Evolutionary conservation across 2,797 vertebrate genomes (phyloP), one percentile per base, ranked within the genome.

Genomic region (Malacoraja senta): DNA sequence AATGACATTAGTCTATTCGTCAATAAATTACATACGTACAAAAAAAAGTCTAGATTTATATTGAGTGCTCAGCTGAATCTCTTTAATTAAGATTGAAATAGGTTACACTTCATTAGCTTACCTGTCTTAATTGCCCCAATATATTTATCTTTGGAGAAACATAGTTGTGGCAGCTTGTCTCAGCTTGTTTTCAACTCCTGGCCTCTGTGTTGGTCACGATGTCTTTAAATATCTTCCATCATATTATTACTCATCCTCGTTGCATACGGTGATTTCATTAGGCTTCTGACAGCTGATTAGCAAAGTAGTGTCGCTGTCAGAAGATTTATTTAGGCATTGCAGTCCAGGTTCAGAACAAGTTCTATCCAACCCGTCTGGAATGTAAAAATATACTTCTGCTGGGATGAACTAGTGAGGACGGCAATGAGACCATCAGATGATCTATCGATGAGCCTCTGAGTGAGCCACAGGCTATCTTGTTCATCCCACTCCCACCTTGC

Each of bases 141-240:
- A 74, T 53, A 92, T 24, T 74, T 65, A 91, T 74, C 68, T 74
- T 91, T 74, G 58, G 44, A 15, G 38, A 74, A 91, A 72, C 7
- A n/a, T 74, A 26, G 24, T 71, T 26, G 68, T 71, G 72, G 90
- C 90, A 92, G 90, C 38, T 92, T 91, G 90, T 24, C 90, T 91
- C 17, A 74, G 63, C 32, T 71, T 88, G 38, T 74, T 92, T 80
- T 44, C 38, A 53, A 35, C 58, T 44, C 90, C 90, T 58, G 74
- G 24, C 19, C 72, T 92, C 71, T 74, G 26, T 53, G 17, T 74
- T 76, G 71, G 71, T 44, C 32, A 15, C 32, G 38, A 35, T 91
- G 19, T 91, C 65, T 38, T 74, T 8, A 1, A 92, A 92, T 92
- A 44, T 63, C 21, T 65, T 53, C 35, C 32, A 17, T 68, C 19